Evolutionary conservation across 2,797 vertebrate genomes (phyloP), one percentile per base, ranked within the genome.

Genomic region (Crocodylus rhombifer): DNA sequence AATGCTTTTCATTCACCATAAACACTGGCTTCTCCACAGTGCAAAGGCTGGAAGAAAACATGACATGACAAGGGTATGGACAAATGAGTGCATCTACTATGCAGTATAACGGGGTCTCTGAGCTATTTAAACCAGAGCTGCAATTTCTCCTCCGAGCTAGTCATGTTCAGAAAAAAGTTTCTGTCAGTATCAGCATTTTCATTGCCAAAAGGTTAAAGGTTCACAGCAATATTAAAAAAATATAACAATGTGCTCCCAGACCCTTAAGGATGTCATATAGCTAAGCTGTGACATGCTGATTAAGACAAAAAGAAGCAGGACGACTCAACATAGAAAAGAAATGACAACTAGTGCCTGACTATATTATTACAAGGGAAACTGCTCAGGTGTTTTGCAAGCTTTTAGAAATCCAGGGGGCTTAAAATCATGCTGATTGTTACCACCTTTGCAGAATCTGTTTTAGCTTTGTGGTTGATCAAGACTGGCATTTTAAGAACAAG

Each of bases 401-500:
- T 87, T 89, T 20, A 76, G 81, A 96, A 92, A 94, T 23, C 71
- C 75, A 75, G 5, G 75, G 86, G 25, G 33, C 90, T 94, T 82
- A 94, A 96, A 97, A 91, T 60, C 65, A 36, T 91, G 86, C 84
- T 94, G 84, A 91, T 80, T 88, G 55, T 92, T 95, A 15, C 60
- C 82, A 92, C 81, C 74, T 88, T 95, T 87, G 80, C 67, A 95
- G 88, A 98, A 89, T 73, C 64, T 30, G 25, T 62, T 56, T 88
- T 80, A 90, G 93, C 82, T 97, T 90, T 92, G 58, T 78, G 81
- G 51, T 78, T 93, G 71, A 93, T 91, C 83, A 96, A 77, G 88
- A 69, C 67, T 93, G 90, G 75, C 55, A 75, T 84, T 96, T 71
- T 79, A 92, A 92, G 84, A 96, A 88, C 23, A 87, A 84, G 3